A percentile compares a stretch with the other conserved stretches of the same genome.
Conservation (phyloP, 2,888 invertebrate species). For the Strigamia maritima region DNA sequence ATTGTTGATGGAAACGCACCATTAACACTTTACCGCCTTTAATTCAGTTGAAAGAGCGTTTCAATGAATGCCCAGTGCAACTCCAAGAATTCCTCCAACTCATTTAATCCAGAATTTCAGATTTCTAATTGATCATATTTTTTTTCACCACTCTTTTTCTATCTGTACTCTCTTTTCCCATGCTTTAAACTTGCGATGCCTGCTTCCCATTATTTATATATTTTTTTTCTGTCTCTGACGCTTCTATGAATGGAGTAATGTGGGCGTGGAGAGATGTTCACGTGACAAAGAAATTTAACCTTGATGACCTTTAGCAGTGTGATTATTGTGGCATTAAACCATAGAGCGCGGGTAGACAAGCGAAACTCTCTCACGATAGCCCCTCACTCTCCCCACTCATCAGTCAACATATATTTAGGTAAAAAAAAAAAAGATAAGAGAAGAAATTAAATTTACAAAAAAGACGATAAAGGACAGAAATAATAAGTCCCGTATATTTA, state of each 20-base stretch:
- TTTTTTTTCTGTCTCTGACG: neutral
- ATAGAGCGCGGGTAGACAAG: slow-evolving; percentile 10
- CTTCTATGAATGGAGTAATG: slow-evolving; percentile 10
- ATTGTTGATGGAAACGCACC: slow-evolving; percentile 1
- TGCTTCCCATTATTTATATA: slow-evolving; percentile 1
- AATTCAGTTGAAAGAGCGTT: neutral
- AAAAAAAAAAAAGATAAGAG: slow-evolving; percentile 1
- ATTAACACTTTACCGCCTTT: slow-evolving; percentile 15
- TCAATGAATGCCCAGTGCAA: neutral
- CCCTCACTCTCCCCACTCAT: slow-evolving; percentile 5
- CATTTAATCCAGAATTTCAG: neutral
- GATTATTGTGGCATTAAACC: slow-evolving; percentile 15
- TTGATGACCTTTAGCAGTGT: neutral
- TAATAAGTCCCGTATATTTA: slow-evolving; percentile 15
- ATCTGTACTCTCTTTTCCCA: neutral
- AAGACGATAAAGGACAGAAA: neutral
- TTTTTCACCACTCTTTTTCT: no score
- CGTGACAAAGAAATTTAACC: slow-evolving; percentile 10
- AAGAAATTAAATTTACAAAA: neutral
- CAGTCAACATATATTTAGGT: slow-evolving; percentile 8
- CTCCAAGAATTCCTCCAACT: neutral
- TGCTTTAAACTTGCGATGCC: neutral
- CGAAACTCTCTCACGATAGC: slow-evolving; percentile 5
- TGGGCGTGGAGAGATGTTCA: slow-evolving; percentile 10
- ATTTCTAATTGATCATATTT: neutral